These are phyloP conservation scores for Zaprionus lachaisei DNA, from an alignment of 1,140 invertebrate species.

Conservation along the genomic window DNA sequence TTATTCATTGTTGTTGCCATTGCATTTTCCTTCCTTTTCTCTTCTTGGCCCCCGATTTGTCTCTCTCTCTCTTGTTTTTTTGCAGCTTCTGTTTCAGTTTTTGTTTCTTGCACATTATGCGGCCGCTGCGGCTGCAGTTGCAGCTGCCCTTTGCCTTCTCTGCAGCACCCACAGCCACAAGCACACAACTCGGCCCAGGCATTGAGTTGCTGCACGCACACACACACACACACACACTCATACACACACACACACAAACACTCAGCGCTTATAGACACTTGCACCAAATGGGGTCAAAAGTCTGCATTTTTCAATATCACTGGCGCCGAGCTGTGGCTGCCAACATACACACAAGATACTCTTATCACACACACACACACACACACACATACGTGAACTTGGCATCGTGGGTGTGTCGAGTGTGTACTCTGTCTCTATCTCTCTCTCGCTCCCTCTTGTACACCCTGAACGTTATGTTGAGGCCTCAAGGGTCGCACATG, in stretches of 20 bases:
- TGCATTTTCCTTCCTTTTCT: neutral
- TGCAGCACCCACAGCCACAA: slow-evolving; percentile 28
- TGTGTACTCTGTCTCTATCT: neutral
- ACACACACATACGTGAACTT: slow-evolving; percentile 32
- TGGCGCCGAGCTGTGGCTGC: slow-evolving; percentile 45
- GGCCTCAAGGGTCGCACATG: slow-evolving; percentile 32
- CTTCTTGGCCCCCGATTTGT: neutral
- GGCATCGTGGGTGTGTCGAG: slow-evolving; percentile 28
- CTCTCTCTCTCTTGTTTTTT: neutral
- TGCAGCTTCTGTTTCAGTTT: slow-evolving; percentile 6
- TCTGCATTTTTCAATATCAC: slow-evolving; percentile 56
- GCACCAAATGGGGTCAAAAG: slow-evolving; percentile 48
- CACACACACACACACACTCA: neutral
- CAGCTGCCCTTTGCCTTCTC: slow-evolving; percentile 12
- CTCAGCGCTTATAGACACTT: slow-evolving; percentile 22
- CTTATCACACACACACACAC: slow-evolving; percentile 22
- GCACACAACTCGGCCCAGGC: slow-evolving; percentile 23
- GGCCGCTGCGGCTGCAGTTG: slow-evolving; percentile 15
- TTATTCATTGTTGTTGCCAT: neutral
- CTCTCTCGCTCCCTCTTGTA: neutral
- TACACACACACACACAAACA: slow-evolving; percentile 10
- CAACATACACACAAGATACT: slow-evolving; percentile 28
- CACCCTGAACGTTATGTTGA: slow-evolving; percentile 33
- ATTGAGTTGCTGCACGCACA: slow-evolving; percentile 30
- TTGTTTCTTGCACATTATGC: slow-evolving; percentile 45